Evolutionary conservation across 1,140 invertebrate species (phyloP).

Genomic region (Acromyrmex echinatior): DNA sequence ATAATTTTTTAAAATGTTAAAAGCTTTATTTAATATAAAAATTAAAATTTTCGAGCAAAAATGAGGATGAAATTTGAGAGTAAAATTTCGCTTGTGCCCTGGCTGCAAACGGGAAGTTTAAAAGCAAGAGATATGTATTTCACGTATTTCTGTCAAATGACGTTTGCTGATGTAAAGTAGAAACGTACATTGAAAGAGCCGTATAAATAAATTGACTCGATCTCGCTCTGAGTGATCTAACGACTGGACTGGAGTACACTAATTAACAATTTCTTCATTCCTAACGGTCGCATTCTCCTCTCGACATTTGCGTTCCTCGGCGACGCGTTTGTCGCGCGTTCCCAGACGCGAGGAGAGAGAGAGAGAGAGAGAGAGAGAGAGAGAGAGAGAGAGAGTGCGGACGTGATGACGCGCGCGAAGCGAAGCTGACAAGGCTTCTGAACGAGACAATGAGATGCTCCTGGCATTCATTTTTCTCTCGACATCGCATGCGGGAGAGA

Average conservation of each 20-base stretch:
- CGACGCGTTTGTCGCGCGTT: not conserved
- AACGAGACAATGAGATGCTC: conserved; percentile 6
- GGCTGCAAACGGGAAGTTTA: not conserved
- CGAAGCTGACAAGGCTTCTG: conserved; percentile 3
- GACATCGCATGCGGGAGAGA: not conserved
- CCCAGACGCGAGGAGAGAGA: not conserved
- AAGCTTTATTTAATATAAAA: too few species aligned
- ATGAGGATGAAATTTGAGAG: too few species aligned
- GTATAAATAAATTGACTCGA: not conserved
- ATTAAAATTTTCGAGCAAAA: too few species aligned
- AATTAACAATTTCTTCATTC: conserved; percentile 16
- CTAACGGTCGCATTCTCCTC: not conserved
- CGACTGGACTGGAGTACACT: not conserved
- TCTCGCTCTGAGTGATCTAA: not conserved
- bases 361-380: conserved; percentile 10
- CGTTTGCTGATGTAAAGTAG: not conserved
- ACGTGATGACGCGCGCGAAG: not conserved
- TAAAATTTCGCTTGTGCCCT: too few species aligned
- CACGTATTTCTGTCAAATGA: not conserved
- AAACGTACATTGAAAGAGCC: too few species aligned
- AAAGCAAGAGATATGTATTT: not conserved
- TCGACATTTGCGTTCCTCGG: not conserved
- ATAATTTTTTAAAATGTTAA: too few species aligned
- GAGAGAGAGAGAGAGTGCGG: not conserved
- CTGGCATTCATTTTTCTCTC: not conserved